phyloP scores from a whole-genome alignment of 2,888 invertebrate genomes.

The Leuctra nigra region DNA sequence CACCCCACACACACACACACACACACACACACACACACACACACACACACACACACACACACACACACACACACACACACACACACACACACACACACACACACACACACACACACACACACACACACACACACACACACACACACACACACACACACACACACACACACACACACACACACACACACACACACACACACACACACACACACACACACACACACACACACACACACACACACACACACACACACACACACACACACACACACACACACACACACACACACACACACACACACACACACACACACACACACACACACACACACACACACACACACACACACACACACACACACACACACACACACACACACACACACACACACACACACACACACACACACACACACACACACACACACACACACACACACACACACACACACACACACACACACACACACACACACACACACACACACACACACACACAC shows the following conservation, averaged over 20 bases:
- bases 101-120: background rate
- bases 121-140: background rate
- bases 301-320: background rate
- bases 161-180: background rate
- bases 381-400: background rate
- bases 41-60: background rate
- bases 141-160: background rate
- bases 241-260: background rate
- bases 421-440: background rate
- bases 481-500: background rate
- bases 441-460: background rate
- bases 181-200: background rate
- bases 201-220: background rate
- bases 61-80: background rate
- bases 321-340: background rate
- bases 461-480: background rate
- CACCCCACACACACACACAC: background rate
- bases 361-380: background rate
- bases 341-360: background rate
- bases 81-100: background rate
- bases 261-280: background rate
- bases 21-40: background rate
- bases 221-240: background rate
- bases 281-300: background rate
- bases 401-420: background rate